phyloP scores from a whole-genome alignment of 2,888 invertebrate genomes.

The Epinotia demarniana region DNA sequence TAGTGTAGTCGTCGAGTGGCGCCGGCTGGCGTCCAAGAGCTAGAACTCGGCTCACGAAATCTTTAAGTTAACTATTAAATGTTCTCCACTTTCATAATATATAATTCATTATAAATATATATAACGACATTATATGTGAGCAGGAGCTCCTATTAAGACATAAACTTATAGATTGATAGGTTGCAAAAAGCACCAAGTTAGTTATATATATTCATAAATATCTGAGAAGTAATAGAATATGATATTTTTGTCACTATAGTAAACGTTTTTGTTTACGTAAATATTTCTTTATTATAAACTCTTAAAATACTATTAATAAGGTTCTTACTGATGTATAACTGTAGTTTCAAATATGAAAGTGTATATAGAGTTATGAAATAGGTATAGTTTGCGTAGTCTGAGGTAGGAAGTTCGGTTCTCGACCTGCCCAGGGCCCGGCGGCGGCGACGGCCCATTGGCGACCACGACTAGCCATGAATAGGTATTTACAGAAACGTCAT shows the following conservation, averaged over 20 bases:
- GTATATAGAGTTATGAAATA: constrained; percentile 69
- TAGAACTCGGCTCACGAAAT: constrained; percentile 19
- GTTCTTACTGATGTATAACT: constrained; percentile 76
- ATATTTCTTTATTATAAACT: constrained; percentile 82
- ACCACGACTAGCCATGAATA: constrained; percentile 55
- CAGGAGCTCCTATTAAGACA: constrained; percentile 71
- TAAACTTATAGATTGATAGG: constrained; percentile 70
- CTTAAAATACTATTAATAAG: constrained; percentile 76
- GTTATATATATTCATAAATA: constrained; percentile 56
- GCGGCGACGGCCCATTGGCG: constrained; percentile 49
- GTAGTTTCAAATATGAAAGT: constrained; percentile 73
- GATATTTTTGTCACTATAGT: constrained; percentile 71
- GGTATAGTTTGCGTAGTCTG: constrained; percentile 77
- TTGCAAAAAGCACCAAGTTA: constrained; percentile 72
- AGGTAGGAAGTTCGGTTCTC: constrained; percentile 79
- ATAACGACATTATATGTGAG: constrained; percentile 69
- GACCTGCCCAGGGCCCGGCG: constrained; percentile 31
- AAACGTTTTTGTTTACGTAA: constrained; percentile 75
- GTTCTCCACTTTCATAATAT: constrained; percentile 51
- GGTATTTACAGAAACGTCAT: constrained; percentile 60
- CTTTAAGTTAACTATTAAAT: constrained; percentile 30
- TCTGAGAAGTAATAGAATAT: constrained; percentile 68
- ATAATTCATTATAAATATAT: constrained; percentile 63
- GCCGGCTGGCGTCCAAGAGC: constrained; percentile 7
- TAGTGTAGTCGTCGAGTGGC: constrained; percentile 23